These are phyloP conservation scores for Siphamia tubifer DNA, from an alignment of 2,113 vertebrate species.

Conservation along the genomic window DNA sequence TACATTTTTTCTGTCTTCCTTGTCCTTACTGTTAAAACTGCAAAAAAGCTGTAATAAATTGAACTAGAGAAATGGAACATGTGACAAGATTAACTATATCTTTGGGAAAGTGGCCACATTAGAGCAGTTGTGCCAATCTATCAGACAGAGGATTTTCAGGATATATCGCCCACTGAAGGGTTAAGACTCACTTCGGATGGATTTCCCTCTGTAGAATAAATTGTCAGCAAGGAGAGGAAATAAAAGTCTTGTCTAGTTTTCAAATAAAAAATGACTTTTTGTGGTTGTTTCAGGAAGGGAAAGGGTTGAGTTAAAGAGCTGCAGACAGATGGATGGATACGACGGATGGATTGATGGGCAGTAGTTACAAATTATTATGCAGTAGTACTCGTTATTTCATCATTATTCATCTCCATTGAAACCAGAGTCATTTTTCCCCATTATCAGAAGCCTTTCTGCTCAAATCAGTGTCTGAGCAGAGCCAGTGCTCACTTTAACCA, in stretches of 20 bases:
- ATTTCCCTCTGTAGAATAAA: conserved; percentile 5
- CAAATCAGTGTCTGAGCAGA: not conserved
- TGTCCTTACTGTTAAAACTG: conserved; percentile 8
- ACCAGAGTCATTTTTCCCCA: not conserved
- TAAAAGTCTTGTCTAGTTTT: not conserved
- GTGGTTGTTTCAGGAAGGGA: not conserved
- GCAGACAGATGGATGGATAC: too few relatives aligned
- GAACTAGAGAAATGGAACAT: conserved; percentile 11
- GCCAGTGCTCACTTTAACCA: conserved; percentile 15
- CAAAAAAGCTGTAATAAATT: conserved; percentile 1
- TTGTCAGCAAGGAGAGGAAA: conserved; percentile 7
- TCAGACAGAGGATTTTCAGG: conserved; percentile 4
- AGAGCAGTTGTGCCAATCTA: conserved; percentile 9
- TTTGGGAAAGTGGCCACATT: conserved; percentile 21
- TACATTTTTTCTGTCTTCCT: conserved; percentile 8
- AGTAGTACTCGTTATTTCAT: not conserved
- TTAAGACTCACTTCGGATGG: conserved; percentile 2
- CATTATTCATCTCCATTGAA: conserved; percentile 19
- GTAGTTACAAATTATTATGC: not conserved
- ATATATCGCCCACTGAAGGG: conserved; percentile 16
- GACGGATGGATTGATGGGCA: too few relatives aligned
- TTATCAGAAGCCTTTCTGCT: conserved; percentile 3
- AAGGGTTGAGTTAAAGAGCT: not conserved
- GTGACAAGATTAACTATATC: conserved; percentile 33
- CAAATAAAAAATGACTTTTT: not conserved